phyloP scores from a whole-genome alignment of 2,888 invertebrate genomes.

The Peribatodes rhomboidaria region DNA sequence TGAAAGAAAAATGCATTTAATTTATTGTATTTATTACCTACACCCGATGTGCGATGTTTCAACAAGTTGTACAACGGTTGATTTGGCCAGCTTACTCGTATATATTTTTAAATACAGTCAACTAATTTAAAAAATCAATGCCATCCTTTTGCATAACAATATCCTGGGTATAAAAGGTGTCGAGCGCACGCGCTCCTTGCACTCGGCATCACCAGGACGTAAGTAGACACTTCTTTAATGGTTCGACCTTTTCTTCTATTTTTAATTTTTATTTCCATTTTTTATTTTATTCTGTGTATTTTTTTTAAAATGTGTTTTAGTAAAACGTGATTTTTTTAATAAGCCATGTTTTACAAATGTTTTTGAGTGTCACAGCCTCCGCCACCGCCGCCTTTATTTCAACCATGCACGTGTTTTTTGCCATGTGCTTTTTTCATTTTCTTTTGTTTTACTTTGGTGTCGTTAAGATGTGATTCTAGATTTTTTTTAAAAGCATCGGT shows the following conservation, averaged over 20 bases:
- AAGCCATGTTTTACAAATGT: background rate
- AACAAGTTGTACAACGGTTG: no score
- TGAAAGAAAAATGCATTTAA: no score
- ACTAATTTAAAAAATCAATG: no score
- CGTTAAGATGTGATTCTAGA: no score
- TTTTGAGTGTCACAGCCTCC: background rate
- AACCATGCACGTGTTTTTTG: background rate
- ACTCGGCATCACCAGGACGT: constrained; percentile 68
- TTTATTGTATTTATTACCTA: no score
- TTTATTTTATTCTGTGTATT: background rate
- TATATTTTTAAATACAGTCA: no score
- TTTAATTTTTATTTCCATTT: background rate
- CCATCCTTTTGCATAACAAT: constrained; percentile 32
- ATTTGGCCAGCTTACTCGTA: no score
- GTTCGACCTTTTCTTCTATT: background rate
- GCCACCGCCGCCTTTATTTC: background rate
- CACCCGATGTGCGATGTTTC: no score
- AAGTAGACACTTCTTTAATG: constrained; percentile 55
- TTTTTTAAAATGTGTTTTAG: background rate
- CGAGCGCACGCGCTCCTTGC: constrained; percentile 53
- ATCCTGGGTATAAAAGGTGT: constrained; percentile 58
- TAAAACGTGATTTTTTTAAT: no score
- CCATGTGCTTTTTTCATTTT: background rate
- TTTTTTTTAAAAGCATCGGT: no score
- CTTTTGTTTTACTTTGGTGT: background rate